Conservation (phyloP, 2,888 invertebrate species). For the Stenoptilia bipunctidactyla region DNA sequence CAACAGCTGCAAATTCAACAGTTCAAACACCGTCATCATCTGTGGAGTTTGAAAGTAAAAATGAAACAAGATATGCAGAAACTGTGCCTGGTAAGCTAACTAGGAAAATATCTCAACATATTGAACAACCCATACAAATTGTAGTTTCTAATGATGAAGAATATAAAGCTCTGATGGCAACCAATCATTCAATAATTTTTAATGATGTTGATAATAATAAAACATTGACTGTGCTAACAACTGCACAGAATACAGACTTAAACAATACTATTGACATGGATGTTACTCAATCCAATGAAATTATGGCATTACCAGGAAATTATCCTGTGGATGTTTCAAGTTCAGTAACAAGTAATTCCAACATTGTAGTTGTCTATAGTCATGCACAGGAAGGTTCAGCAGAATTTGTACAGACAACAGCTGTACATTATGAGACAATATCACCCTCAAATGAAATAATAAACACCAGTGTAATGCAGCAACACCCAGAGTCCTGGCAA, state of each 20-base stretch:
- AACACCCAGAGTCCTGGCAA: conserved; percentile 37
- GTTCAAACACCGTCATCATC: conserved; percentile 27
- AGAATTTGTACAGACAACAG: conserved; percentile 50
- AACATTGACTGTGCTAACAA: conserved; percentile 45
- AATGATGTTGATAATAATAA: conserved; percentile 45
- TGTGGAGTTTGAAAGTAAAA: conserved; percentile 30
- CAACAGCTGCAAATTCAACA: conserved; percentile 22
- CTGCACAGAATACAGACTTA: conserved; percentile 31
- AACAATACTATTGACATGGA: conserved; percentile 49
- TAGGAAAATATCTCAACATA: conserved; percentile 34
- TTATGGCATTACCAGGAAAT: conserved; percentile 74
- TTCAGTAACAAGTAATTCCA: conserved; percentile 57
- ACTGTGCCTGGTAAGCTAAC: conserved; percentile 25
- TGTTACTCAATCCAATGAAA: conserved; percentile 67
- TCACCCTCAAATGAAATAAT: conserved; percentile 58
- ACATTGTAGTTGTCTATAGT: conserved; percentile 75
- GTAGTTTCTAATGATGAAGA: conserved; percentile 65
- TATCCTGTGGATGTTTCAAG: conserved; percentile 69
- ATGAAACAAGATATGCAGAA: conserved; percentile 9
- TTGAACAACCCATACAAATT: conserved; percentile 56
- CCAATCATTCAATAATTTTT: conserved; percentile 57
- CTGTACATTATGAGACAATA: conserved; percentile 53
- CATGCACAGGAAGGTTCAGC: conserved; percentile 72
- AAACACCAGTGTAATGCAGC: conserved; percentile 43
- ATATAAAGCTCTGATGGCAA: conserved; percentile 55